Base-by-base conservation (phyloP, 2,888 invertebrate species). In the Coronaproctus castanopsis region DNA sequence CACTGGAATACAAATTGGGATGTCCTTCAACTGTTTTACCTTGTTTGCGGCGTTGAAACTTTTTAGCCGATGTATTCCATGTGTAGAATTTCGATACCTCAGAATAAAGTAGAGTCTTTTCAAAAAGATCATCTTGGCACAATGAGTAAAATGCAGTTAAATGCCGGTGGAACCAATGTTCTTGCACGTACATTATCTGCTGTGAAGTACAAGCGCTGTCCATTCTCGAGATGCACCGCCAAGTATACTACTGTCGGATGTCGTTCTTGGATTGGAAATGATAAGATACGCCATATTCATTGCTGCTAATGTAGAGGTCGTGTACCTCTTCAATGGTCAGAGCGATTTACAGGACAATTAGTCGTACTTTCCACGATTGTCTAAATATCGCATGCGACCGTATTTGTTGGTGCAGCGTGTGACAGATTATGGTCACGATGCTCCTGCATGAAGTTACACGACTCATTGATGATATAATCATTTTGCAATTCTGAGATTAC, bases 281-380 rank as follows among this genome's bases (percentile, higher is more conserved):
- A 60, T 18, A 65, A 59, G 36, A 67, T 65, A 22, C 63, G 56
- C 70, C 70, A 71, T 60, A 57, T 65, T 69, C 68, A 54, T 61
- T 63, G 54, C 63, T 64, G 52, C 63, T 64, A 68, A 68, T 69
- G 67, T 66, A 67, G 67, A 8, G 52, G n/a, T n/a, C n/a, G n/a
- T n/a, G n/a, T n/a, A n/a, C n/a, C n/a, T n/a, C n/a, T n/a, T n/a
- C n/a, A n/a, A n/a, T n/a, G n/a, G n/a, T n/a, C n/a, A n/a, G n/a
- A n/a, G n/a, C n/a, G n/a, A n/a, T n/a, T n/a, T n/a, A n/a, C n/a
- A n/a, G n/a, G n/a, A n/a, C n/a, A n/a, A n/a, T n/a, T n/a, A n/a
- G n/a, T n/a, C n/a, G n/a, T n/a, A n/a, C n/a, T n/a, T n/a, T n/a
- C n/a, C n/a, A n/a, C n/a, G n/a, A n/a, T n/a, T n/a, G n/a, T n/a